Percentiles rank a stretch among this genome's conserved stretches.
phyloP scores from a whole-genome alignment of 2,797 vertebrate species.

The Myripristis jacobus region DNA sequence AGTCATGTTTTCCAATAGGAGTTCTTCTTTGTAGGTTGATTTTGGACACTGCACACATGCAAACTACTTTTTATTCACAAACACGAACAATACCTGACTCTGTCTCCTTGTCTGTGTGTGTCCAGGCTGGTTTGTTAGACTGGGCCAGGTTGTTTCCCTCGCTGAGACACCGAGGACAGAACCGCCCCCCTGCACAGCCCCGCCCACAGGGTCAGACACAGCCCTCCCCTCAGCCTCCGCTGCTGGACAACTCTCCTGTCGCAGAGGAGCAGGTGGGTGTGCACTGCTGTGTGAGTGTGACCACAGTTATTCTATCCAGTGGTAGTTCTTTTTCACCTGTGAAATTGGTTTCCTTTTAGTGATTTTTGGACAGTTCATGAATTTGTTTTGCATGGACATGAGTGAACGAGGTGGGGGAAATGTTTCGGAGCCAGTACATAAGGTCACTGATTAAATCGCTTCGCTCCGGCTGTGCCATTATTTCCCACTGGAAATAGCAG shows the following conservation, averaged over 20 bases:
- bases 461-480: too few species aligned
- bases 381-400: neutral
- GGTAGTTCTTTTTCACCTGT: neutral
- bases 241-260: slow-evolving; percentile 76
- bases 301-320: neutral
- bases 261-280: slow-evolving; percentile 93
- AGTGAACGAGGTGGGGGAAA: neutral
- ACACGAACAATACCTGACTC: neutral
- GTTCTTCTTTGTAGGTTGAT: too few species aligned
- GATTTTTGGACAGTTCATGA: neutral
- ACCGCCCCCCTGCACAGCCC: slow-evolving; percentile 82
- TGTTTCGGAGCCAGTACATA: neutral
- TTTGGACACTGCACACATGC: slow-evolving; percentile 16
- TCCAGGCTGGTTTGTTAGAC: slow-evolving; percentile 89
- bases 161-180: slow-evolving; percentile 87
- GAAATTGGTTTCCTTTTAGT: neutral
- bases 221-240: slow-evolving; percentile 76
- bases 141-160: slow-evolving; percentile 94
- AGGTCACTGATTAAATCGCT: too few species aligned
- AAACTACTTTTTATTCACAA: slow-evolving; percentile 4
- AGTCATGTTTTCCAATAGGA: too few species aligned
- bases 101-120: slow-evolving; percentile 18
- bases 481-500: too few species aligned
- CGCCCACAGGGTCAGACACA: slow-evolving; percentile 80
- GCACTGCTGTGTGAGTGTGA: neutral